These are phyloP conservation scores for Chiridota heheva DNA, from an alignment of 35 echinoderm and acorn worm genomes.

Conservation along the genomic window DNA sequence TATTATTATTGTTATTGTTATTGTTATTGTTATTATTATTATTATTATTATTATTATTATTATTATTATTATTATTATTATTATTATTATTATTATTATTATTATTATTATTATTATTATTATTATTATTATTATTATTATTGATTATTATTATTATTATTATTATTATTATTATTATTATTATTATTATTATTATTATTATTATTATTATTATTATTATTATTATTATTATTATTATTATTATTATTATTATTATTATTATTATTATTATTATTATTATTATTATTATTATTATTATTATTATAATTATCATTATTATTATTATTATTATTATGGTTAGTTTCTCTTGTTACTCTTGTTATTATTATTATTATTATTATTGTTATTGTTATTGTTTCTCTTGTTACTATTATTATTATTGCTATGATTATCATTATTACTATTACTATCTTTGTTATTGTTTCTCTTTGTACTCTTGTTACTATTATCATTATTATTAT, in stretches of 20 bases:
- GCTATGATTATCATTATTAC: too few species aligned
- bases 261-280: constrained; percentile 1
- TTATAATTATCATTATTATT: background rate
- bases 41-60: too few species aligned
- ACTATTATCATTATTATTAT: constrained; percentile 2
- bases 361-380: too few species aligned
- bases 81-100: constrained; percentile 11
- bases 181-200: constrained; percentile 4
- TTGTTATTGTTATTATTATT: too few species aligned
- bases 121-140: constrained; percentile 11
- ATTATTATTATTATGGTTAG: constrained; percentile 6
- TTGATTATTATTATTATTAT: too few species aligned
- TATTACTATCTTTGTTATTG: too few species aligned
- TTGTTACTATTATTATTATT: too few species aligned
- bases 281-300: background rate
- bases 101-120: constrained; percentile 11
- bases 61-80: constrained; percentile 8
- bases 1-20: too few species aligned
- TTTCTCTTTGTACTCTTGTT: too few species aligned
- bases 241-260: constrained; percentile 11
- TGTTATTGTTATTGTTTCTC: too few species aligned
- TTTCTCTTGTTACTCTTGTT: too few species aligned
- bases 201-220: constrained; percentile 8
- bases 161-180: constrained; percentile 7
- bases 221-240: constrained; percentile 3